Evolutionary conservation across 2,888 invertebrate genomes (phyloP).

Genomic region (Drosophila prostipennis): DNA sequence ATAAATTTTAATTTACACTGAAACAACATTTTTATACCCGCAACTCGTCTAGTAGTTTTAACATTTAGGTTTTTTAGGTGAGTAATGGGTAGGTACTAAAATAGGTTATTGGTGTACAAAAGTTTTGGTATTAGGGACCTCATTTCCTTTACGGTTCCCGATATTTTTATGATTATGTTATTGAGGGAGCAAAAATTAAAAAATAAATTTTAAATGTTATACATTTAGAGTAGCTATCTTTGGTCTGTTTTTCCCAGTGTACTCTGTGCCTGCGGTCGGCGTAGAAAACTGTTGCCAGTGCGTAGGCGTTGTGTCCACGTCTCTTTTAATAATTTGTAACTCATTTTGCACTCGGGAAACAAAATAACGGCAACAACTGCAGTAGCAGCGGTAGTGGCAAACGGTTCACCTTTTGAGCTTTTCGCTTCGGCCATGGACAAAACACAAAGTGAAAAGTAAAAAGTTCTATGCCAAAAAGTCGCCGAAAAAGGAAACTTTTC

Average conservation of each 20-base stretch:
- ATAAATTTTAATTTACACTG: too few relatives aligned
- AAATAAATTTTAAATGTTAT: background rate
- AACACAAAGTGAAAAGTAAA: conserved; percentile 57
- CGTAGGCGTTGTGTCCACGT: conserved; percentile 42
- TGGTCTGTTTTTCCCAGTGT: conserved; percentile 9
- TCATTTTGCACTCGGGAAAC: conserved; percentile 71
- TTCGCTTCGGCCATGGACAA: conserved; percentile 38
- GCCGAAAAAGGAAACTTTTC: conserved; percentile 60
- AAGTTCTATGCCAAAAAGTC: conserved; percentile 58
- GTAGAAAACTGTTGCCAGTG: conserved; percentile 45
- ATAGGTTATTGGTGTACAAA: too few relatives aligned
- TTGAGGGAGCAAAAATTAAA: background rate
- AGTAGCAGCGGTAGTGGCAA: conserved; percentile 29
- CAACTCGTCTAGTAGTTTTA: too few relatives aligned
- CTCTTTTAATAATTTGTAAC: conserved; percentile 74
- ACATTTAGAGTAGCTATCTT: background rate
- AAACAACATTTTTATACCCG: too few relatives aligned
- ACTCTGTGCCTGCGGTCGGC: background rate
- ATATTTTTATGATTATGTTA: too few relatives aligned
- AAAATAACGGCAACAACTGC: conserved; percentile 42
- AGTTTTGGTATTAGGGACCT: too few relatives aligned
- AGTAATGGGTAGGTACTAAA: too few relatives aligned
- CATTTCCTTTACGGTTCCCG: too few relatives aligned
- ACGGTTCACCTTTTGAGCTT: conserved; percentile 57
- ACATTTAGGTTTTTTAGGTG: too few relatives aligned